Evolutionary conservation across 2,888 invertebrate species (phyloP), one percentile per base, ranked within the genome.

Genomic region (Clitarchus hookeri): DNA sequence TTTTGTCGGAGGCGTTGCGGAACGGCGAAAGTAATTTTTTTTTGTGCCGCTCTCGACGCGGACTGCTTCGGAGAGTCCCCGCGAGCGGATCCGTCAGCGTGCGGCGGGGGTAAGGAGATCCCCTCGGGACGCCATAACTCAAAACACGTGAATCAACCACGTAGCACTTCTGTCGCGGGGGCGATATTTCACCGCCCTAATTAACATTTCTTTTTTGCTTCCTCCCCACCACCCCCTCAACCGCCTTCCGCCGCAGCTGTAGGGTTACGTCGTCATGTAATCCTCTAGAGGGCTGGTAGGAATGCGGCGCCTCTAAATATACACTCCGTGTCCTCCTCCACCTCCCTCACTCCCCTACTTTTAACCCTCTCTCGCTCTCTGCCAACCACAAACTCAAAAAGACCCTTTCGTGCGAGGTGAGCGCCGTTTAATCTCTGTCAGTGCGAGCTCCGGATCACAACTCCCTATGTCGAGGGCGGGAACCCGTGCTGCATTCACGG

Each of bases 211-310:
- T 65, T 65, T 65, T 65, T 65, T 65, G 65, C 65, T 23, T n/a
- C n/a, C n/a, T 23, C n/a, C 65, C 23, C 53, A 12, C 53, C 53
- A 53, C 12, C 12, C 53, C 53, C 8, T 8, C 1, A 19, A 1
- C 53, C 4, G 2, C 53, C 53, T 1, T 16, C 8, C 65, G 16
- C 65, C 65, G 65, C 65, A 65, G 65, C 65, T 65, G 65, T 11
- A 65, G 65, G 65, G 65, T 65, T 65, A 65, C 65, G 65, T 65
- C 65, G 65, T 65, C 65, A 65, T 65, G 65, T 65, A 65, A 65
- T 65, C 65, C 65, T 65, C 65, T n/a, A 65, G 65, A 65, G 65
- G 65, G 65, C 65, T 65, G 65, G 65, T 19, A 65, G 65, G 65
- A 65, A 65, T 65, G 65, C 65, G 16, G 65, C 0, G 65, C 65